Evolutionary conservation across 2,797 vertebrate genomes (phyloP), one percentile per base, ranked within the genome.

Genomic region (Morus bassanus): DNA sequence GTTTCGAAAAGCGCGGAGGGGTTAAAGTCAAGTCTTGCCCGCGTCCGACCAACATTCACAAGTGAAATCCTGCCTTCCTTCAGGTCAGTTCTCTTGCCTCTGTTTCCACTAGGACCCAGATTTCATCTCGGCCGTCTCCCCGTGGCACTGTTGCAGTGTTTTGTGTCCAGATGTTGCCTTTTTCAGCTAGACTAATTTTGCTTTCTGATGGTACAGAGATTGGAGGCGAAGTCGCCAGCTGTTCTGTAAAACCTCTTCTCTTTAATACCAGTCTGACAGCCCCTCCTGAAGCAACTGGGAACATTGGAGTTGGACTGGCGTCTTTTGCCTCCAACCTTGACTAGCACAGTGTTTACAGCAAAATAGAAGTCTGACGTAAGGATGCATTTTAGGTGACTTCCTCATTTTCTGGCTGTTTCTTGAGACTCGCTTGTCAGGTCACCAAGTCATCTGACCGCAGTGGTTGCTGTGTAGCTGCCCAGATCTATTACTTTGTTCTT

Each of bases 41-140:
- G 46, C 9, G 3, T 9, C 7, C 6, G 10, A 1, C 18, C 25
- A 10, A 16, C 6, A 23, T 35, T 56, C 3, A 3, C 3, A 14
- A 45, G 21, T 27, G 67, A 56, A 50, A 35, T 45, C n/a, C 6
- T 63, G 16, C 24, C 7, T 59, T 48, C 3, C 0, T 21, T 50
- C 13, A 2, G 2, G 0, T 18, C 17, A 41, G 13, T 57, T 64
- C 72, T 43, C 33, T 73, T 78, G 30, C 17, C 4, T n/a, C 43
- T 65, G 4, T 57, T 69, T 70, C 28, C 5, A 0, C 22, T 8
- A 33, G 37, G 11, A 43, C 31, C 5, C 28, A 28, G 13, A 7
- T 9, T 78, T 21, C 4, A 2, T 31, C 23, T 48, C 9, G 0
- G 11, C 10, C 2, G 1, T n/a, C 54, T 48, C 18, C 10, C 24